A percentile compares a stretch with the other conserved stretches of the same genome.
These are phyloP conservation scores for Drosophila suboccidentalis DNA, from an alignment of 2,888 invertebrate genomes.

Conservation along the genomic window DNA sequence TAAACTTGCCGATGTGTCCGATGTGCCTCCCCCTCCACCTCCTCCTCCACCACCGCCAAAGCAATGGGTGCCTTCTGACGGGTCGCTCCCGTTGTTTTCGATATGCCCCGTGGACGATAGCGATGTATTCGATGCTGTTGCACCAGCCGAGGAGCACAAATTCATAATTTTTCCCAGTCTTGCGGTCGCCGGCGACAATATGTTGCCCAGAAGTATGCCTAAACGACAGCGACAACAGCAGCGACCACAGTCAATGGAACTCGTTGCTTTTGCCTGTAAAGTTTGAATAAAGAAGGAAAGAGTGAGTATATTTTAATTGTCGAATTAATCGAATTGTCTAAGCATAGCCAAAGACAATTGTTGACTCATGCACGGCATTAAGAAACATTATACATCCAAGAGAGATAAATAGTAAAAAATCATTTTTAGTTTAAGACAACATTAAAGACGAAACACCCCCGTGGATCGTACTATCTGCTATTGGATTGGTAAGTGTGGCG, in stretches of 20 bases:
- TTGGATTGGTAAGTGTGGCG: too few species aligned
- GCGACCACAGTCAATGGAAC: conserved; percentile 58
- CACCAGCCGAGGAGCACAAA: conserved; percentile 85
- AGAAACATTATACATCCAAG: too few species aligned
- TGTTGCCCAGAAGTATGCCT: conserved; percentile 78
- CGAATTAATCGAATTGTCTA: neutral
- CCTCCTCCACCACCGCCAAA: conserved; percentile 68
- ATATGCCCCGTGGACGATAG: conserved; percentile 78
- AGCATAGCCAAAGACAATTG: neutral
- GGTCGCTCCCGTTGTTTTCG: conserved; percentile 68
- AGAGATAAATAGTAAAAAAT: too few species aligned
- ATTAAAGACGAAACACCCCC: too few species aligned
- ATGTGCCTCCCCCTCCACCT: conserved; percentile 20
- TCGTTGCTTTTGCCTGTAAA: conserved; percentile 63
- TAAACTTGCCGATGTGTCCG: conserved; percentile 23
- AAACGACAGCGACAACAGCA: conserved; percentile 67
- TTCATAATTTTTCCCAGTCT: conserved; percentile 86
- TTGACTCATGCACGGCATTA: neutral
- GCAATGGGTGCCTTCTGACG: conserved; percentile 70
- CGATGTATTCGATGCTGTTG: conserved; percentile 83
- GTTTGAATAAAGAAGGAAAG: conserved; percentile 10
- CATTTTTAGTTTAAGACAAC: too few species aligned
- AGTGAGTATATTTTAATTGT: neutral
- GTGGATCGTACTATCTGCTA: too few species aligned
- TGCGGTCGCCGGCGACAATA: conserved; percentile 82